Evolutionary conservation across 2,797 vertebrate species (phyloP).

Genomic region (Halcyon chelicuti): DNA sequence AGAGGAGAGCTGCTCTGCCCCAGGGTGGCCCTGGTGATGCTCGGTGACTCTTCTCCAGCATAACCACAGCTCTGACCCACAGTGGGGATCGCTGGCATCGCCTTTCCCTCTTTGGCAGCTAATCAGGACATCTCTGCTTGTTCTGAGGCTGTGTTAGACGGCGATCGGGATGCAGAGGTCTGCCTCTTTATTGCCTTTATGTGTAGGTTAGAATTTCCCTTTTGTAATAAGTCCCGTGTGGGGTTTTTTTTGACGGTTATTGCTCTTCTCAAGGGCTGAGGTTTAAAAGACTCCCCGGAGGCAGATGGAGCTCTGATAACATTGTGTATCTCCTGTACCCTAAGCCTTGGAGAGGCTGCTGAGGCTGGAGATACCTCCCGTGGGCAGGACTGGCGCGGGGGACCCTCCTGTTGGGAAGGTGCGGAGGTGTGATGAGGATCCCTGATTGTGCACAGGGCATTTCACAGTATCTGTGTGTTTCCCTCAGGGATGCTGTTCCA

Average conservation of each 20-base stretch:
- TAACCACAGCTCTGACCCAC: fast-evolving
- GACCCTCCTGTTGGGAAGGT: neutral
- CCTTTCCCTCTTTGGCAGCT: neutral
- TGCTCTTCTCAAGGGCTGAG: neutral
- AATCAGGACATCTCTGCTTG: neutral
- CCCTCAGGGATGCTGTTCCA: neutral
- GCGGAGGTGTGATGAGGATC: neutral
- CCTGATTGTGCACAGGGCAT: neutral
- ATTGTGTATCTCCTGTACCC: neutral
- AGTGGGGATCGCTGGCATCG: neutral
- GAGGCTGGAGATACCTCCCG: neutral
- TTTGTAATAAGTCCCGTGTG: neutral
- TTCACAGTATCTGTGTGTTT: neutral
- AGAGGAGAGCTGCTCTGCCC: neutral
- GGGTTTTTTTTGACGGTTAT: neutral
- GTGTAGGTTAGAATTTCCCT: neutral
- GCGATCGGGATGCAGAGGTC: neutral
- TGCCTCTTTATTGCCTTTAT: constrained; percentile 13
- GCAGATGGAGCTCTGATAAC: neutral
- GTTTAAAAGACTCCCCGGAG: neutral
- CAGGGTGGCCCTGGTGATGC: neutral
- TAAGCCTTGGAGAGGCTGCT: neutral
- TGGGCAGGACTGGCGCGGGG: neutral
- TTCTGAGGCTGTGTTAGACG: neutral
- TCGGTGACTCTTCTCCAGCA: neutral